These are phyloP conservation scores for Tachuris rubrigastra DNA, from an alignment of 2,113 vertebrate species.

Conservation along the genomic window DNA sequence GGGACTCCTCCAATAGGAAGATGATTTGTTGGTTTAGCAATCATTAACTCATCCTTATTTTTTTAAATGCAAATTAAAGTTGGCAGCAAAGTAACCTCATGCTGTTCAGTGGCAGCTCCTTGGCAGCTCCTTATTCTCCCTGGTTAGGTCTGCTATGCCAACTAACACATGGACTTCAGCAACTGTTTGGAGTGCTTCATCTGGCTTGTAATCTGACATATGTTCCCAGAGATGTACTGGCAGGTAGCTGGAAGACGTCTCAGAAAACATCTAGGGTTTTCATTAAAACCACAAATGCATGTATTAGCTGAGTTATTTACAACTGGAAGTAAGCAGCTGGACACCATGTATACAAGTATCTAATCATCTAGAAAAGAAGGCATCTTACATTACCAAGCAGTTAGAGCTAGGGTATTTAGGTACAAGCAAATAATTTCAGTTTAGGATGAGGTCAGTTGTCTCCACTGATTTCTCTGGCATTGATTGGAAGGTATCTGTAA, in stretches of 20 bases:
- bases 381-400: not conserved
- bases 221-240: not conserved
- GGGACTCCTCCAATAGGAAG: slow-evolving; percentile 42
- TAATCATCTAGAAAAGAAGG: not conserved
- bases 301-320: not conserved
- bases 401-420: not conserved
- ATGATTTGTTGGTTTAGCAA: slow-evolving; percentile 64
- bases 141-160: slow-evolving; percentile 4
- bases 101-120: slow-evolving; percentile 30
- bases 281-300: not conserved
- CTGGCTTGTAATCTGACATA: not conserved
- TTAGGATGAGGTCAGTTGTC: not conserved
- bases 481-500: slow-evolving; percentile 10
- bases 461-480: not conserved
- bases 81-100: slow-evolving; percentile 7
- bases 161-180: not conserved
- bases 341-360: not conserved
- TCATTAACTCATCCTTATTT: slow-evolving; percentile 43
- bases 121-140: not conserved
- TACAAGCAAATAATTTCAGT: not conserved
- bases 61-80: not conserved
- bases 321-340: not conserved
- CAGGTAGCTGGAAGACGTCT: slow-evolving; percentile 8
- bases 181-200: not conserved
- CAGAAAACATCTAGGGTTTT: not conserved